Percentiles rank a stretch among this genome's conserved stretches.
phyloP scores from a whole-genome alignment of 2,888 invertebrate genomes.

The Stenoptilia bipunctidactyla region DNA sequence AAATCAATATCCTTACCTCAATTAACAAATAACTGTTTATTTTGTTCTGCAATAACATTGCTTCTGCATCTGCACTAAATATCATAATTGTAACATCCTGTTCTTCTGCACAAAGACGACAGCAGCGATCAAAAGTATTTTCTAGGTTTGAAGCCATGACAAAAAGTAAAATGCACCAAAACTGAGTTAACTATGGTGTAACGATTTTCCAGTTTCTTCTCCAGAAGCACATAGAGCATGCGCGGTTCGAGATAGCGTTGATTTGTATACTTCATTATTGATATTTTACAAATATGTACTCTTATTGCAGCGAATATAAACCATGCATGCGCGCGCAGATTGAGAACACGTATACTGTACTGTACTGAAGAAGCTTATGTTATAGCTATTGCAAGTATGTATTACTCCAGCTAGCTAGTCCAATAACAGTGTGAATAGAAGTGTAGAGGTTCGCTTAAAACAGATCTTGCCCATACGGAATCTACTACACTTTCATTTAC shows the following conservation, averaged over 20 bases:
- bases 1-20: conserved; percentile 54
- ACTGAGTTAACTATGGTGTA: conserved; percentile 21
- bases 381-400: too few species aligned
- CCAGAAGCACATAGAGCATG: conserved; percentile 35
- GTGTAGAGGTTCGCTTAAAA: too few species aligned
- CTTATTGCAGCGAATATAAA: conserved; percentile 2
- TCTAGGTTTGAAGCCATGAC: not conserved
- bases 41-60: conserved; percentile 74
- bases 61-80: conserved; percentile 76
- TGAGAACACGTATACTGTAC: too few species aligned
- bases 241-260: conserved; percentile 35
- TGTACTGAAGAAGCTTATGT: too few species aligned
- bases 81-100: conserved; percentile 73
- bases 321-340: too few species aligned
- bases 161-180: too few species aligned
- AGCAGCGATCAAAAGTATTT: conserved; percentile 56
- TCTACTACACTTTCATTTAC: too few species aligned
- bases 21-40: conserved; percentile 77
- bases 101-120: conserved; percentile 76
- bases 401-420: too few species aligned
- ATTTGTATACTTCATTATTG: conserved; percentile 39
- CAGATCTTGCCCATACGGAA: too few species aligned
- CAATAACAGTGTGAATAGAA: too few species aligned
- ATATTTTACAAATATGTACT: conserved; percentile 21
- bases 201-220: conserved; percentile 38